Evolutionary conservation across 2,797 vertebrate species (phyloP).

Genomic region (Rhynchonycteris naso): DNA sequence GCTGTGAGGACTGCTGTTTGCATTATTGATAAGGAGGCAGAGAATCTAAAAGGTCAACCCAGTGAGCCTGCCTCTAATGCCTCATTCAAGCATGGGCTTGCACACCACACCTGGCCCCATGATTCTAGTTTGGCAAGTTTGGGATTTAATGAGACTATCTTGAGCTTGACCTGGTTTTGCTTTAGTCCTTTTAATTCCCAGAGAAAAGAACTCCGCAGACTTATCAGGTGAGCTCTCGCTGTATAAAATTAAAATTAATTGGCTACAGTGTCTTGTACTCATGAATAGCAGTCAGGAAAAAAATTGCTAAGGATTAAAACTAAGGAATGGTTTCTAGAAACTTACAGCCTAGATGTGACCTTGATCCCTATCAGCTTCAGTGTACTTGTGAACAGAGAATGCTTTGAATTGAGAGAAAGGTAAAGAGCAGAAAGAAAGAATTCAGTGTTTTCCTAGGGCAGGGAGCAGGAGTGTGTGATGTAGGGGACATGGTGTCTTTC

Average conservation of each 20-base stretch:
- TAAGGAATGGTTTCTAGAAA: neutral
- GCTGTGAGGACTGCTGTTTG: slow-evolving; percentile 28
- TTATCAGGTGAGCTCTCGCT: neutral
- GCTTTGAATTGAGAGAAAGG: slow-evolving; percentile 30
- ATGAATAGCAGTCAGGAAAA: neutral
- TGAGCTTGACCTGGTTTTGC: neutral
- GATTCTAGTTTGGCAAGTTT: neutral
- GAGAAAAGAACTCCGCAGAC: neutral
- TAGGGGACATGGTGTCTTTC: neutral
- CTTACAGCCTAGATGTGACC: neutral
- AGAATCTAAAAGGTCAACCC: neutral
- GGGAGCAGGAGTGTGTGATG: neutral
- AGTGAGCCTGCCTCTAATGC: neutral
- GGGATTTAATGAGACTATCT: slow-evolving; percentile 8
- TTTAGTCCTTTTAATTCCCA: slow-evolving; percentile 27
- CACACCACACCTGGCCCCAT: neutral
- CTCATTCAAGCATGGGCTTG: neutral
- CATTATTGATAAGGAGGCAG: slow-evolving; percentile 58
- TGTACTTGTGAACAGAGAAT: neutral
- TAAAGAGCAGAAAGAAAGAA: slow-evolving; percentile 26
- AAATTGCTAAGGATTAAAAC: neutral
- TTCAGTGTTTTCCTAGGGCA: neutral
- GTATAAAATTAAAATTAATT: slow-evolving; percentile 27
- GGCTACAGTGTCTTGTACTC: neutral
- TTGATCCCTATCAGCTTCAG: neutral